Evolutionary conservation across 2,113 vertebrate genomes (phyloP).

Genomic region (Siniperca knerii): DNA sequence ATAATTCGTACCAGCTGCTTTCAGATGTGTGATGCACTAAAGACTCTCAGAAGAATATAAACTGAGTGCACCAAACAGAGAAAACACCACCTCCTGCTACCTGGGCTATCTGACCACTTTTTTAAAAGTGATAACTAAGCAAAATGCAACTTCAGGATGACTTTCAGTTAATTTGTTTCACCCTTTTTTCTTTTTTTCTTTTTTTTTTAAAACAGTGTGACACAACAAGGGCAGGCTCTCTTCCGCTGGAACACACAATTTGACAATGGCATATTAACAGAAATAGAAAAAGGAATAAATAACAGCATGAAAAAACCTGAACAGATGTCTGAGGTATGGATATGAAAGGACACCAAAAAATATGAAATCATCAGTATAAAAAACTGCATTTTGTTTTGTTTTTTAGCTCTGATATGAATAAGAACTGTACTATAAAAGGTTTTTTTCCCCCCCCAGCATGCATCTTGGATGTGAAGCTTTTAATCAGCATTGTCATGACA

Average conservation of each 20-base stretch:
- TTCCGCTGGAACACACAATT: slow-evolving; percentile 13
- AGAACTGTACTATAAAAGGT: not conserved
- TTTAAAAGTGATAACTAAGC: slow-evolving; percentile 50
- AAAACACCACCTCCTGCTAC: slow-evolving; percentile 32
- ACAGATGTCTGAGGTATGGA: slow-evolving; percentile 2
- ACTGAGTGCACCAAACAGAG: slow-evolving; percentile 56
- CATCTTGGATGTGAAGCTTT: not conserved
- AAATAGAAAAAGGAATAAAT: slow-evolving; percentile 28
- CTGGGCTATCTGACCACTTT: slow-evolving; percentile 41
- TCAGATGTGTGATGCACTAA: slow-evolving; percentile 45
- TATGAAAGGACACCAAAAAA: not conserved
- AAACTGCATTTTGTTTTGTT: not conserved
- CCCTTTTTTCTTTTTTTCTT: too few species aligned
- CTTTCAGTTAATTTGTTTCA: slow-evolving; percentile 32
- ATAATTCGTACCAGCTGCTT: slow-evolving; percentile 47
- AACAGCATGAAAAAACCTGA: slow-evolving; percentile 14
- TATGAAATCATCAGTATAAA: not conserved
- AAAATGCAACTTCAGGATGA: slow-evolving; percentile 19
- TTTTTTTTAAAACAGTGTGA: slow-evolving; percentile 21
- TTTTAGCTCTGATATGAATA: not conserved
- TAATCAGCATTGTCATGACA: not conserved
- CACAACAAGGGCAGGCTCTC: slow-evolving; percentile 57
- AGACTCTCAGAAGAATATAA: slow-evolving; percentile 60
- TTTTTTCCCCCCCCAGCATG: not conserved
- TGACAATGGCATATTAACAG: slow-evolving; percentile 33